Conservation (phyloP, 2,797 vertebrate species). For the Falco peregrinus region DNA sequence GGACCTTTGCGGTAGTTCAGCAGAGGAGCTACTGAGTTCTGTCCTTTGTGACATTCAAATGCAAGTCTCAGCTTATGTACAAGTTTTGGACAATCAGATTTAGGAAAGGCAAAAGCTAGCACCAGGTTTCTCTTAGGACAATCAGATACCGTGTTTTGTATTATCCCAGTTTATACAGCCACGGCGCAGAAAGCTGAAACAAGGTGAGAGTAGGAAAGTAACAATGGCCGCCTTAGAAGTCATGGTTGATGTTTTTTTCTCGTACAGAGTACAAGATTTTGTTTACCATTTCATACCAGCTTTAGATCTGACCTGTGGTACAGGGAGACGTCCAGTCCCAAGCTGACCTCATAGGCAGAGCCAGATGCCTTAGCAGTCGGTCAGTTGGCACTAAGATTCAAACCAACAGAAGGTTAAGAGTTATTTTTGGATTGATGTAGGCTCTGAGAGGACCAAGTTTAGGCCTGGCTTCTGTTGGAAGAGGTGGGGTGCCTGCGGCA, state of each 20-base stretch:
- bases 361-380: accelerated
- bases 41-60: not conserved
- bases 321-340: not conserved
- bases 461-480: not conserved
- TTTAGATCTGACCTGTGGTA: not conserved
- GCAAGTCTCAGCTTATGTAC: accelerated
- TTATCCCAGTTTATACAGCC: not conserved
- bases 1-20: not conserved
- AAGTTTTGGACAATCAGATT: accelerated
- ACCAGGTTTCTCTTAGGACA: not conserved
- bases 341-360: not conserved
- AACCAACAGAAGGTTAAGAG: not conserved
- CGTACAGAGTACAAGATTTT: not conserved
- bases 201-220: not conserved
- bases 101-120: not conserved
- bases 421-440: not conserved
- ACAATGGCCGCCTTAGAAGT: not conserved
- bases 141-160: accelerated
- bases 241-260: accelerated
- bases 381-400: not conserved
- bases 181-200: not conserved
- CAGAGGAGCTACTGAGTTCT: not conserved
- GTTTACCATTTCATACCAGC: not conserved
- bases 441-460: not conserved
- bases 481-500: not conserved